These are phyloP conservation scores for Graptemys geographica DNA, from an alignment of 2,797 vertebrate genomes.

Conservation along the genomic window DNA sequence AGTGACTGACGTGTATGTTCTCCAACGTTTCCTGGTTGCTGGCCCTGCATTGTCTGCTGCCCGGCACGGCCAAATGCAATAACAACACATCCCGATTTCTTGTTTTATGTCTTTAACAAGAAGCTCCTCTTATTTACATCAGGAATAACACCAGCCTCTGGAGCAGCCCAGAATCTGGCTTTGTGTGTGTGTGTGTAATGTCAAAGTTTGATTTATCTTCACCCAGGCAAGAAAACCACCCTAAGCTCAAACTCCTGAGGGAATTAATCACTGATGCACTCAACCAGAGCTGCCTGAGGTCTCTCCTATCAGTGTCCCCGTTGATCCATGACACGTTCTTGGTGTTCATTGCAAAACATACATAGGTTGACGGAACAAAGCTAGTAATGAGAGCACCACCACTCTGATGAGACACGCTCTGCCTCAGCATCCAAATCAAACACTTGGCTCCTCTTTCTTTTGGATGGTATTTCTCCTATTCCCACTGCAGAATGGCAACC, in stretches of 20 bases:
- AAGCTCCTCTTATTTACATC: background rate
- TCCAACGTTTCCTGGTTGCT: slow-evolving; percentile 3
- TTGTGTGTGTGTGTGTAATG: background rate
- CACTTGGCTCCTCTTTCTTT: slow-evolving; percentile 63
- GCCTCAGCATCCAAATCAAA: slow-evolving; percentile 68
- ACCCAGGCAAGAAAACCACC: background rate
- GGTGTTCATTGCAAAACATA: slow-evolving; percentile 60
- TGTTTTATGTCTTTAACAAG: background rate
- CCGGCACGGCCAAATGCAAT: background rate
- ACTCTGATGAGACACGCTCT: slow-evolving; percentile 42
- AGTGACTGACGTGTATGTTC: slow-evolving; percentile 12
- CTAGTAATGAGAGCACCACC: slow-evolving; percentile 55
- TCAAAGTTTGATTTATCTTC: background rate
- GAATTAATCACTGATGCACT: background rate
- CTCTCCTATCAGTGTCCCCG: slow-evolving; percentile 2
- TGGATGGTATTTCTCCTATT: slow-evolving; percentile 65
- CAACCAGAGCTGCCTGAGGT: slow-evolving; percentile 49
- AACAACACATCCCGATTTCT: background rate
- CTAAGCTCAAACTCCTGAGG: background rate
- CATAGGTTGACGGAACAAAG: slow-evolving; percentile 37
- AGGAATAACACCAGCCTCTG: background rate
- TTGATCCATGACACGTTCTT: slow-evolving; percentile 48
- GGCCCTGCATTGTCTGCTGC: slow-evolving; percentile 14
- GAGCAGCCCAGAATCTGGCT: background rate
- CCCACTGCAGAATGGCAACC: slow-evolving; percentile 53